A percentile compares a stretch with the other conserved stretches of the same genome.
phyloP scores from a whole-genome alignment of 2,797 vertebrate species.

The Alosa sapidissima region DNA sequence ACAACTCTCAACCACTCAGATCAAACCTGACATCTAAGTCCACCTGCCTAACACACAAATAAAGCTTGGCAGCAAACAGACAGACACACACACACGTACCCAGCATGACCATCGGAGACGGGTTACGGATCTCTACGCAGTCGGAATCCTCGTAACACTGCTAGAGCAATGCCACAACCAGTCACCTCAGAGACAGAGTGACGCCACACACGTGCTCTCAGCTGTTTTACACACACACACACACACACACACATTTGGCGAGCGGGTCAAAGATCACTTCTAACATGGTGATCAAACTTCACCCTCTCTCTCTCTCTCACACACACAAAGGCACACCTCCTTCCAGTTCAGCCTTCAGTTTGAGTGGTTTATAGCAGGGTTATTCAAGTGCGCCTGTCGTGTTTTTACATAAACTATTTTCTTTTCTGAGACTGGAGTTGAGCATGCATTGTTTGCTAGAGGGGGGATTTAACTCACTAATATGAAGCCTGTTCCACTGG shows the following conservation, averaged over 20 bases:
- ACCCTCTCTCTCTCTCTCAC: background rate
- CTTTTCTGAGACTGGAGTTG: background rate
- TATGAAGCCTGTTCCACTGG: too few relatives aligned
- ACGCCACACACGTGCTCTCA: background rate
- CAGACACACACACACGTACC: conserved; percentile 34
- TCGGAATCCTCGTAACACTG: background rate
- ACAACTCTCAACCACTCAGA: background rate
- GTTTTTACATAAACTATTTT: background rate
- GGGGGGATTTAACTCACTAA: too few relatives aligned
- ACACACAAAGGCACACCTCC: background rate
- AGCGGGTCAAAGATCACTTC: conserved; percentile 9
- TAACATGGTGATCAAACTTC: conserved; percentile 10
- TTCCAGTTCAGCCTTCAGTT: background rate
- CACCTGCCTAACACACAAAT: background rate
- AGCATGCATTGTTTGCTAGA: background rate
- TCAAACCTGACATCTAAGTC: background rate
- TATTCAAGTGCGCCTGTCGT: background rate
- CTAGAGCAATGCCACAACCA: conserved; percentile 39
- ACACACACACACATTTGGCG: background rate
- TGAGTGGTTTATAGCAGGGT: background rate
- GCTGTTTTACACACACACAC: background rate
- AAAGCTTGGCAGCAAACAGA: background rate
- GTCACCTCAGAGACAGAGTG: background rate
- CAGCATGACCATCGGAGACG: background rate
- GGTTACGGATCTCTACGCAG: background rate